Evolutionary conservation across 2,797 vertebrate genomes (phyloP).

Genomic region (Cheirogaleus major): DNA sequence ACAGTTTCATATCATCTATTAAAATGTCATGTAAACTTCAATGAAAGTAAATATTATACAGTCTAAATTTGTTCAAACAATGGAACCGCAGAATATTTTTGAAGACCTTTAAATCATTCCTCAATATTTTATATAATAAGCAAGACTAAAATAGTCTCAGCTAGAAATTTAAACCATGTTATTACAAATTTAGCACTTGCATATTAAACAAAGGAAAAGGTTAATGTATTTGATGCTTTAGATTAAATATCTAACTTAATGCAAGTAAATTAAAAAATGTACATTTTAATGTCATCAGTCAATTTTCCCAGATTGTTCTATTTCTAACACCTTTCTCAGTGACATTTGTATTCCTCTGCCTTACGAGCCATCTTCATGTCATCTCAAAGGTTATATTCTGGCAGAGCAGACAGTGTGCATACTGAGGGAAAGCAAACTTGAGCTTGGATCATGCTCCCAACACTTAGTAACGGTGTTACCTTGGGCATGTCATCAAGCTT

Average conservation of each 20-base stretch:
- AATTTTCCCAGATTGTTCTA: neutral
- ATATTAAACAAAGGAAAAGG: neutral
- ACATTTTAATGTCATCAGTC: neutral
- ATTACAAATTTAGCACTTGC: neutral
- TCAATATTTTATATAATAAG: neutral
- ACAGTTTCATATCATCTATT: neutral
- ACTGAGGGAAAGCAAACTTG: neutral
- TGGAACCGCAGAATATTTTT: neutral
- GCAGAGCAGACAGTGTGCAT: neutral
- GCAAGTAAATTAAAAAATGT: neutral
- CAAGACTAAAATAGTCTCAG: neutral
- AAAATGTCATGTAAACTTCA: conserved; percentile 15
- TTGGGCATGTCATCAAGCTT: neutral
- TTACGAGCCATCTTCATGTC: neutral
- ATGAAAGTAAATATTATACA: conserved; percentile 23
- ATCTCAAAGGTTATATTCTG: neutral
- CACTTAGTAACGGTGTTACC: neutral
- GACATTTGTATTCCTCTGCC: neutral
- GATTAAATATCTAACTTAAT: neutral
- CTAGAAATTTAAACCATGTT: neutral
- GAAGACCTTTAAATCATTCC: neutral
- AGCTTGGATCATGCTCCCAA: neutral
- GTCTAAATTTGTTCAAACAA: neutral
- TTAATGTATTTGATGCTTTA: neutral
- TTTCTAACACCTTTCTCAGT: neutral